phyloP scores from a whole-genome alignment of 2,888 invertebrate genomes.

The Autographa gamma region DNA sequence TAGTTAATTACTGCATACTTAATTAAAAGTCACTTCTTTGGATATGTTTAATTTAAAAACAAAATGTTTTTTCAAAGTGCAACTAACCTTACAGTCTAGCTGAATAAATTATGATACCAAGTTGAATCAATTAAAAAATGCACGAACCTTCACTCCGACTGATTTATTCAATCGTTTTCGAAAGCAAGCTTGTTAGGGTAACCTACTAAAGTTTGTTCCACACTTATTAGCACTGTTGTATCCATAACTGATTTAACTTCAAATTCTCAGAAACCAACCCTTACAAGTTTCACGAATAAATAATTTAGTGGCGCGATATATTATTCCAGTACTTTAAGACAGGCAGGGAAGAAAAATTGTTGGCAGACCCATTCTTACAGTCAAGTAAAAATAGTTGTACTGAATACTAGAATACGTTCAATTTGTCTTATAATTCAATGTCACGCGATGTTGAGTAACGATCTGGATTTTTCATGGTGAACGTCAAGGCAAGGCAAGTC shows the following conservation, averaged over 20 bases:
- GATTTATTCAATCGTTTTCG: conserved; percentile 25
- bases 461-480: conserved; percentile 52
- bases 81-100: background rate
- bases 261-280: conserved; percentile 30
- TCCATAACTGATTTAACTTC: conserved; percentile 25
- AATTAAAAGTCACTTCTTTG: too few relatives aligned
- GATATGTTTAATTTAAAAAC: too few relatives aligned
- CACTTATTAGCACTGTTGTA: conserved; percentile 22
- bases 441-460: conserved; percentile 51
- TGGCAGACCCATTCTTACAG: conserved; percentile 28
- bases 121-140: background rate
- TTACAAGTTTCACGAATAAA: conserved; percentile 26
- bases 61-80: background rate
- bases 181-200: conserved; percentile 19
- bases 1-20: background rate
- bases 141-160: background rate
- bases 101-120: background rate
- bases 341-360: conserved; percentile 31
- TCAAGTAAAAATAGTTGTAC: conserved; percentile 37
- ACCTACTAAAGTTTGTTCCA: conserved; percentile 19
- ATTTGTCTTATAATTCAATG: conserved; percentile 60
- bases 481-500: conserved; percentile 51
- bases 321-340: conserved; percentile 35
- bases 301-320: conserved; percentile 38
- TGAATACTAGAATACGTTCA: conserved; percentile 33